phyloP scores from a whole-genome alignment of 2,113 vertebrate genomes.

The Amphiprion ocellaris region DNA sequence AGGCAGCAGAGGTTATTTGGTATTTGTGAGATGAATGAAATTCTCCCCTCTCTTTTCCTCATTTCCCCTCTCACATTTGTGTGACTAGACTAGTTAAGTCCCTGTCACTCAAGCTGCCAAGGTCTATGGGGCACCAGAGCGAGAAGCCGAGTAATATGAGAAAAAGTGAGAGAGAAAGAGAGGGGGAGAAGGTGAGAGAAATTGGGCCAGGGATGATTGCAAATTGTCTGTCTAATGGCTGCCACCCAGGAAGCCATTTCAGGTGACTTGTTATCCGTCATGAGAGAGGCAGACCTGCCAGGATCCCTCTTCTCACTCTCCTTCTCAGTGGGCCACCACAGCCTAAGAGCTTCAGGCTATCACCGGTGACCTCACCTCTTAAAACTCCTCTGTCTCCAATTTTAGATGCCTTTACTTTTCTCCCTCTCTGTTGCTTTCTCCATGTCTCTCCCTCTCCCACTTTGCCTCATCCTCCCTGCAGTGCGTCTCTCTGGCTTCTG shows the following conservation, averaged over 20 bases:
- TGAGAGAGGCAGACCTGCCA: conserved; percentile 79
- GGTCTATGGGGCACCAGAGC: conserved; percentile 78
- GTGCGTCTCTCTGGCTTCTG: conserved; percentile 75
- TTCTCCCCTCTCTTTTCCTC: conserved; percentile 70
- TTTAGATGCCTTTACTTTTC: conserved; percentile 56
- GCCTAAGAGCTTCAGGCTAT: conserved; percentile 84
- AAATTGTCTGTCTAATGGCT: conserved; percentile 75
- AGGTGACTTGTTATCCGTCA: conserved; percentile 82
- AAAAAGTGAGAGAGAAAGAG: conserved; percentile 74
- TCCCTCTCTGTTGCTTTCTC: conserved; percentile 57
- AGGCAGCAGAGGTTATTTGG: conserved; percentile 75
- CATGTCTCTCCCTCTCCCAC: conserved; percentile 60
- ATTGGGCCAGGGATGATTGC: conserved; percentile 80
- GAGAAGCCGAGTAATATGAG: conserved; percentile 79
- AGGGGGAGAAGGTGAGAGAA: conserved; percentile 71
- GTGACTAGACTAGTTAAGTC: conserved; percentile 83
- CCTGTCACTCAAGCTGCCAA: conserved; percentile 82
- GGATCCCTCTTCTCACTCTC: conserved; percentile 77
- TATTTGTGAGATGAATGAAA: conserved; percentile 81
- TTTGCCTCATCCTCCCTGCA: conserved; percentile 74
- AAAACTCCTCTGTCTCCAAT: conserved; percentile 77
- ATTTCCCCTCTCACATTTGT: conserved; percentile 80
- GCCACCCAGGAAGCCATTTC: conserved; percentile 78
- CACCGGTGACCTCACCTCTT: conserved; percentile 80
- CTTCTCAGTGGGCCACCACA: conserved; percentile 75